Conservation (phyloP, 1,140 invertebrate species). For the Lepeophtheirus salmonis region DNA sequence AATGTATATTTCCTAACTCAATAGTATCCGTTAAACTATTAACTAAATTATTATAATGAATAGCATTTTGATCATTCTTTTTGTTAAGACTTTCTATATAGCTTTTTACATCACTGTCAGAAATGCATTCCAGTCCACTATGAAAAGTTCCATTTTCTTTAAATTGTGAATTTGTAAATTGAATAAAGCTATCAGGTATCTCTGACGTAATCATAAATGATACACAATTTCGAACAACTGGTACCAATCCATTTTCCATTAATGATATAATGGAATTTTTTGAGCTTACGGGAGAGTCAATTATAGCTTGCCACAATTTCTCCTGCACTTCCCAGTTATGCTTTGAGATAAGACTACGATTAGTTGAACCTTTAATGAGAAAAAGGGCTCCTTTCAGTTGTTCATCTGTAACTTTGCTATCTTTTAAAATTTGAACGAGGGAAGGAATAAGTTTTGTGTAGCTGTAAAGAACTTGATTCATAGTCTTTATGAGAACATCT, state of each 20-base stretch:
- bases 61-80: constrained; percentile 20
- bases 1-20: constrained; percentile 28
- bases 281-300: constrained; percentile 24
- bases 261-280: constrained; percentile 35
- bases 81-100: background rate
- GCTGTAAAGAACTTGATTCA: constrained; percentile 29
- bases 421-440: constrained; percentile 27
- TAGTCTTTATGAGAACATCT: constrained; percentile 26
- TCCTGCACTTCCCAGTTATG: constrained; percentile 31
- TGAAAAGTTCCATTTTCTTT: no score
- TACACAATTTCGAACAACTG: constrained; percentile 21
- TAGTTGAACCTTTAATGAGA: constrained; percentile 26
- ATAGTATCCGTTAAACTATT: constrained; percentile 26
- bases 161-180: background rate
- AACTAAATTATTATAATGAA: constrained; percentile 26
- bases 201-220: background rate
- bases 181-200: background rate
- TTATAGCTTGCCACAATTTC: constrained; percentile 21
- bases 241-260: constrained; percentile 30
- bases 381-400: constrained; percentile 37
- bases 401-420: constrained; percentile 27
- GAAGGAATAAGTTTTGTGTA: constrained; percentile 30
- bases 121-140: no score
- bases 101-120: no score
- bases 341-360: constrained; percentile 29